Base-by-base conservation (phyloP, 2,888 invertebrate species). In the Scaeva pyrastri region DNA sequence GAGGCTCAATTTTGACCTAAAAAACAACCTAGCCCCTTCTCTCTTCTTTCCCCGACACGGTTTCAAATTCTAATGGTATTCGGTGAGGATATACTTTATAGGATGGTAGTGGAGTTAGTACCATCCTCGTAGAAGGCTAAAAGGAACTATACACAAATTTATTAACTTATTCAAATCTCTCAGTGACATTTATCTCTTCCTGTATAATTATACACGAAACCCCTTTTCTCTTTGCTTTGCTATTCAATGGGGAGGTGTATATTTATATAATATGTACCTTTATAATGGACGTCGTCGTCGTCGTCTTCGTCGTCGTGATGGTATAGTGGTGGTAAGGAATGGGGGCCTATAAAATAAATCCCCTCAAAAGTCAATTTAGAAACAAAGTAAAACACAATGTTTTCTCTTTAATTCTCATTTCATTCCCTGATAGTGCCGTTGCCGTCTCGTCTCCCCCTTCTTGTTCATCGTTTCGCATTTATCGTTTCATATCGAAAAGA, bases 151-250 rank as follows among this genome's bases (percentile, higher is more conserved):
- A 82, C 64, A 82, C 64, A 82, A 86, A 86, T 86, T 86, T 86
- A 86, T 86, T 86, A 82, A 86, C 86, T 86, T 86, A 86, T 86
- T 86, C 86, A 82, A 86, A 86, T 86, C 82, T 82, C 77, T 74
- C 68, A 73, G 71, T 86, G 86, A 86, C 86, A 86, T 86, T 86
- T 86, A 86, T 86, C 86, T 86, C 77, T 56, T 78, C 82, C 73
- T 77, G 82, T 86, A 68, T 68, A 86, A 86, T 86, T 86, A 81
- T 74, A 72, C 14, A 62, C 7, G 21, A 55, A 56, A 70, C 62
- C 45, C 56, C 56, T 45, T 26, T 36, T 8, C 23, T 21, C 52
- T 8, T 31, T 5, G 31, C 31, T 31, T n/a, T n/a, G n/a, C 31
- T 3, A 31, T n/a, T n/a, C n/a, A n/a, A n/a, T n/a, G n/a, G 31